phyloP scores from a whole-genome alignment of 1,140 invertebrate genomes.

The Laupala kohalensis region DNA sequence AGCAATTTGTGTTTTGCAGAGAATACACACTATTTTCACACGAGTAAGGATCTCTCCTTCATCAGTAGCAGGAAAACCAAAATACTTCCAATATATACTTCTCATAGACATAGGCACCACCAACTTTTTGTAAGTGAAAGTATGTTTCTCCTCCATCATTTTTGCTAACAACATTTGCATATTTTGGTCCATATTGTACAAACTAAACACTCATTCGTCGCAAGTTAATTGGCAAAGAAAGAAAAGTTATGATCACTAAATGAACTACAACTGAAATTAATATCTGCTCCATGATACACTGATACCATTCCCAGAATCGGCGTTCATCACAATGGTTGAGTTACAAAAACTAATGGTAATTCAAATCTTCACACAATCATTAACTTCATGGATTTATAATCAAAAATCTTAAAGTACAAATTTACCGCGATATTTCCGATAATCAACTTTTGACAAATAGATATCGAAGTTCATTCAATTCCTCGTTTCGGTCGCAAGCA shows the following conservation, averaged over 20 bases:
- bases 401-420: conserved; percentile 17
- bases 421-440: conserved; percentile 24
- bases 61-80: conserved; percentile 47
- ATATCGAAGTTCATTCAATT: conserved; percentile 28
- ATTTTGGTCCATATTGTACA: conserved; percentile 21
- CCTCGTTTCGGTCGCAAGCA: conserved; percentile 21
- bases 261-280: not conserved
- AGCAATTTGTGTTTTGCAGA: conserved; percentile 45
- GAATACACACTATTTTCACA: conserved; percentile 43
- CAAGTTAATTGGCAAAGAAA: not conserved
- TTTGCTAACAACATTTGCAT: conserved; percentile 28
- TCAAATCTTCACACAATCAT: no score
- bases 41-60: conserved; percentile 46
- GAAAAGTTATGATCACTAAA: not conserved
- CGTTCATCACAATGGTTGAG: no score
- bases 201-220: no score
- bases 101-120: conserved; percentile 44
- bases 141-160: conserved; percentile 28
- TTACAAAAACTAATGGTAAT: no score
- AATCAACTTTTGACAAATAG: conserved; percentile 19
- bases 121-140: conserved; percentile 33
- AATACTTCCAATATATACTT: conserved; percentile 50
- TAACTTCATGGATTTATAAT: no score
- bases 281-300: conserved; percentile 6
- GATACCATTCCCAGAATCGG: no score